Evolutionary conservation across 2,797 vertebrate species (phyloP), one percentile per base, ranked within the genome.

Genomic region (Caiman crocodilus): DNA sequence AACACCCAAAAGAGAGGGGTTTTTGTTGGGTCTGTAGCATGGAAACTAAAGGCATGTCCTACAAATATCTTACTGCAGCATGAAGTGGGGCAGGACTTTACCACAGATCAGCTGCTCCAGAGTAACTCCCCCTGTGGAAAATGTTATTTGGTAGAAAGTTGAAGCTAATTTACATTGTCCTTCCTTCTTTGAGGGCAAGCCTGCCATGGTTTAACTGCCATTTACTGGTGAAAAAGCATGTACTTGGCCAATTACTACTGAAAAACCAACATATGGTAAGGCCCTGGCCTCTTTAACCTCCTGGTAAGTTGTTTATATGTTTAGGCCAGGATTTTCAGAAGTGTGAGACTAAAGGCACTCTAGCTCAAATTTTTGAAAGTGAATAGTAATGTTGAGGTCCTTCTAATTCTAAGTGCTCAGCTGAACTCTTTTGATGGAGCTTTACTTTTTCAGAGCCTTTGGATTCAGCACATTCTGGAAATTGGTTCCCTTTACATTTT

Each of bases 311-410:
- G 42, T 42, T 42, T 42, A 42, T 42, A 42, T 42, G 42, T 10
- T 42, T 23, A 73, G 7, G 35, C 21, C 23, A 16, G 69, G 4
- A 8, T 25, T 71, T 32, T 59, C 8, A 11, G 1, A 23, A 9
- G 2, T 56, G 85, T 56, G 55, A 1, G 14, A 79, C 21, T 64
- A 18, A 82, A 90, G 59, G 3, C 9, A 26, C 30, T 61, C 82
- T 93, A 64, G 5, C 30, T 88, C 75, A 58, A 83, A 63, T 78
- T 71, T 32, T 35, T 3, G 4, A 11, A 93, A 79, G 17, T 50
- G 60, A 82, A 3, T 30, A 84, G 42, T 50, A 74, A 74, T 13
- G 6, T 61, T 4, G 6, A 35, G 21, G 56, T 21, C n/a, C 75
- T 76, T 90, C 16, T 71, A 4, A 9, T 16, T 76, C 67, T 7